A percentile compares a stretch with the other conserved stretches of the same genome.
Conservation (phyloP, 2,888 invertebrate species). For the Hyalella azteca region DNA sequence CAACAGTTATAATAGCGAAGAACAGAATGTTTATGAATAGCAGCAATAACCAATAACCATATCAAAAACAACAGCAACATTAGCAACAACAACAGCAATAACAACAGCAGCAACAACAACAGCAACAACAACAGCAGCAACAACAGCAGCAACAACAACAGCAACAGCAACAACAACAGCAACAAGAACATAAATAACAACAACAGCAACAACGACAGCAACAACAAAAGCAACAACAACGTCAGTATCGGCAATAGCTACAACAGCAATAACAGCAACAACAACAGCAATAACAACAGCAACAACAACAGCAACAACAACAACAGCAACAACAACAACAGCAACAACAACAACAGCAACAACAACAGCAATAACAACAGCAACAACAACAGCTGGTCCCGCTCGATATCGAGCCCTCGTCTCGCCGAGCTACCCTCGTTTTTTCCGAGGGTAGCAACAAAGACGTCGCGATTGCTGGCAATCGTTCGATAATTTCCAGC, state of each 20-base stretch:
- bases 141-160: background rate
- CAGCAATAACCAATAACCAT: no score
- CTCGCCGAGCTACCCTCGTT: no score
- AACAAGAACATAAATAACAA: background rate
- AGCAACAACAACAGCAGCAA: background rate
- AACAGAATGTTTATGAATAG: no score
- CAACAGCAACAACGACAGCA: background rate
- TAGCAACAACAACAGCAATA: background rate
- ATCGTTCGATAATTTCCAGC: no score
- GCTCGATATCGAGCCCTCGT: no score
- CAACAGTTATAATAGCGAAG: background rate
- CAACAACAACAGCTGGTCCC: no score
- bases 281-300: background rate
- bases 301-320: background rate
- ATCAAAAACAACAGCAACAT: no score
- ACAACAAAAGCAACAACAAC: background rate
- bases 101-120: background rate
- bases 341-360: background rate
- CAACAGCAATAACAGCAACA: background rate
- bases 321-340: background rate
- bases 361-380: conserved; percentile 1
- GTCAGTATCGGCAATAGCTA: background rate
- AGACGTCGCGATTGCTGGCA: no score
- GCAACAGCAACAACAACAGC: background rate
- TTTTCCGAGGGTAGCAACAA: no score